Evolutionary conservation across 1,140 invertebrate species (phyloP), one percentile per base, ranked within the genome.

Genomic region (Melanaphis sacchari): DNA sequence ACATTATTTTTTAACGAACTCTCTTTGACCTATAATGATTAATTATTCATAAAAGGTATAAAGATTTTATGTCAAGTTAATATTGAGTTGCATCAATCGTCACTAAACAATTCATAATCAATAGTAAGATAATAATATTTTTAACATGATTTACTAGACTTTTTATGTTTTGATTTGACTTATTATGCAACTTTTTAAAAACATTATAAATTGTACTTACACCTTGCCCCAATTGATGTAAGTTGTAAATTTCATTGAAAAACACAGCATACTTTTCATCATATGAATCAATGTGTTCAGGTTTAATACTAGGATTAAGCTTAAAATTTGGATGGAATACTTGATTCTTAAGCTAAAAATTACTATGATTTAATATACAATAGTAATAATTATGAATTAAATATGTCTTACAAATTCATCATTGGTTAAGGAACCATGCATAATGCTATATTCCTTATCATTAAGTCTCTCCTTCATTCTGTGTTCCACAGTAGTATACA

Each of bases 1-100:
- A 96, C 95, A 85, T 96, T 96, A 94, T 97, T 93, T 76, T 93
- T 43, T 26, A 87, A 59, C 15, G 11, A 5, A 24, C 36, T 87
- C 26, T 93, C 93, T 92, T 87, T 84, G 18, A 91, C 54, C 93
- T 94, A 41, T 1, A 94, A 52, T 91, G 11, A 15, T 24, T 31
- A 31, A 15, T n/a, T 66, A 31, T 1, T 66, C 26, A 40, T 38
- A 11, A 18, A 90, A 21, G 24, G 41, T 9, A 54, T 15, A 59
- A 90, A 43, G 3, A 24, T 88, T 8, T 52, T 52, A 22, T 21
- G 5, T n/a, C 4, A 18, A 76, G 18, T 76, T 76, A 76, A 36
- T 36, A n/a, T 4, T 3, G 4, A 11, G 9, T 84, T 41, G 1
- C 24, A 41, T 31, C 11, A 8, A n/a, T 15, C 18, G n/a, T n/a